Evolutionary conservation across 2,113 vertebrate genomes (phyloP), one percentile per base, ranked within the genome.

Genomic region (Rhipidura dahli): DNA sequence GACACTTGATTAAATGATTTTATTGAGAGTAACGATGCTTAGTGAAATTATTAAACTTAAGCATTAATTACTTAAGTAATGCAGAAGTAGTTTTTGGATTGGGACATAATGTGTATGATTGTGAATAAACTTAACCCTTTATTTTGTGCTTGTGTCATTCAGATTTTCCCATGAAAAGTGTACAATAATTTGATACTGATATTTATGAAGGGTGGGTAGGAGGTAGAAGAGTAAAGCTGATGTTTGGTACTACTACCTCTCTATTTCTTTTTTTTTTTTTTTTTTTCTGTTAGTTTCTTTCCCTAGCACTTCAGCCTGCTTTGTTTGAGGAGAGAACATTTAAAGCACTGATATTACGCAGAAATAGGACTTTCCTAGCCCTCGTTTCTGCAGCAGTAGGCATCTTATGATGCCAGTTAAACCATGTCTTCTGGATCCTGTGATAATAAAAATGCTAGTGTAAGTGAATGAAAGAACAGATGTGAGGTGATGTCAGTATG

Each of bases 401-500:
- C 70, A 64, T 64, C 77, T 87, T 96, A 51, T 0, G 0, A 68
- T 93, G 84, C 77, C 81, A 72, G 65, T 87, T 91, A 42, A 22
- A 56, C 91, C 64, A 44, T 49, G 61, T 57, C 81, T 89, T 87
- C 69, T 93, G 89, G 53, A 93, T 96, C 20, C 87, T 87, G 44
- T 45, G 81, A 87, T 87, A 93, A 66, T 83, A 70, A 75, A 94
- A 93, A 76, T 93, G 89, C 91, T 91, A 53, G 84, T 72, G 57
- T 83, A 84, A 95, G 94, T 85, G 84, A 93, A 87, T 70, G 81
- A 85, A 73, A 84, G 70, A 95, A 72, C 93, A 96, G 91, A 94
- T 94, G 91, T 80, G 66, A 65, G 78, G 68, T 94, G 95, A 93
- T 93, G 95, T 96, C 95, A 96, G 84, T 84, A 87, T 95, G 73